Evolutionary conservation across 2,797 vertebrate genomes (phyloP), one percentile per base, ranked within the genome.

Genomic region (Austrolebias charrua): DNA sequence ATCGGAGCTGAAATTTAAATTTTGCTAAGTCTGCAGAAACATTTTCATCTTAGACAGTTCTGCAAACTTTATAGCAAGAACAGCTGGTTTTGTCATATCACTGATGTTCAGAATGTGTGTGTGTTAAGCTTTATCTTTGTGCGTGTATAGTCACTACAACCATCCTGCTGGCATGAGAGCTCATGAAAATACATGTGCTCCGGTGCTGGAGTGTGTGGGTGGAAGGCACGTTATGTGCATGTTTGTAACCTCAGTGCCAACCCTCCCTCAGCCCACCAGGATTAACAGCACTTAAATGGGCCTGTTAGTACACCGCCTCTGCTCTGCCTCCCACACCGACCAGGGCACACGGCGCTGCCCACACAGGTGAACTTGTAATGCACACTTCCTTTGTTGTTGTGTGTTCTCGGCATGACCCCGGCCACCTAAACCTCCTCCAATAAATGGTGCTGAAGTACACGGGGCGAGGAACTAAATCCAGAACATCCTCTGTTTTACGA

Each of bases 261-360:
- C n/a, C n/a, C n/a, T 80, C 79, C 76, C 66, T 82, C 85, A 81
- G 77, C 82, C 81, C 86, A 86, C 83, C 80, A 75, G 88, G 89
- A 89, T 90, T 88, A 91, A 87, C 88, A 85, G 86, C 88, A 86
- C 85, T 90, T 89, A 89, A 91, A 89, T 81, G 86, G 79, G 76
- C 66, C 81, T 85, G 86, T 89, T 88, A 82, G 79, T 78, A 71
- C 79, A 77, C 81, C 76, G 55, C 80, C 81, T 83, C 78, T 85
- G 83, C 79, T 65, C 55, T 60, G 73, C 79, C 79, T 85, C 81
- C 82, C 87, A 89, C 86, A 45, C 86, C 55, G 57, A 78, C 79
- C 19, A 45, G 73, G 46, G 51, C 86, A 72, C 75, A 81, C 70
- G 74, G 73, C 52, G 67, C 85, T 82, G 85, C 85, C 85, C 82